Evolutionary conservation across 2,113 vertebrate species (phyloP), one percentile per base, ranked within the genome.

Genomic region (Microtus ochrogaster): DNA sequence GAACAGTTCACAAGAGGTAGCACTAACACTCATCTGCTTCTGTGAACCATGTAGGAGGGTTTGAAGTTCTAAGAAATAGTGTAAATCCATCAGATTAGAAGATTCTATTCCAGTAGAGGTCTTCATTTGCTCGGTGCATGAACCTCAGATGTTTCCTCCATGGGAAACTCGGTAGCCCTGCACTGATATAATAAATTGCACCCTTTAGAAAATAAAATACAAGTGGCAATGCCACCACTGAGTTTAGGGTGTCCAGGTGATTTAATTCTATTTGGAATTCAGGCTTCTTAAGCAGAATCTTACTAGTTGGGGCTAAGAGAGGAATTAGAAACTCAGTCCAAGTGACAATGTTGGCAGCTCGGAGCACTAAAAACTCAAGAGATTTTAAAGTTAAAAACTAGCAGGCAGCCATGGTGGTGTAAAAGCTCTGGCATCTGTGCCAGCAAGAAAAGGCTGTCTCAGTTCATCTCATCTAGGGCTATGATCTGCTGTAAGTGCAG

Each of bases 81-180:
- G 3, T 0, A 0, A 11, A 79, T 93, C 94, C 97, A 97, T 97
- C 96, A 98, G 97, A 96, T 98, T 30, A 22, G 82, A 98, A 97
- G 92, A 94, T 91, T 96, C 0, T 78, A 97, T 98, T 98, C 92
- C 87, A 97, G 68, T 12, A 6, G 65, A 16, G 3, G 88, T 88
- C 28, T 96, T 91, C 77, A 49, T 92, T 96, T 61, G 2, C 36
- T 79, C 58, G 94, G 91, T 63, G 21, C 30, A n/a, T 63, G 89
- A 96, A 92, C 74, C 65, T 81, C 90, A 96, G 97, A 87, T 96
- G 68, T 96, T 97, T 30, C 79, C 73, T 97, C 94, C 97, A 49
- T 89, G 90, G 26, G 83, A 84, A 87, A 2, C 79, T 76, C 44
- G 92, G 89, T 91, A 73, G 70, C 97, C 96, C 78, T 97, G 61